Percentiles rank a stretch among this genome's conserved stretches.
Conservation (phyloP, 2,797 vertebrate species). For the Sebastes aleutianus region DNA sequence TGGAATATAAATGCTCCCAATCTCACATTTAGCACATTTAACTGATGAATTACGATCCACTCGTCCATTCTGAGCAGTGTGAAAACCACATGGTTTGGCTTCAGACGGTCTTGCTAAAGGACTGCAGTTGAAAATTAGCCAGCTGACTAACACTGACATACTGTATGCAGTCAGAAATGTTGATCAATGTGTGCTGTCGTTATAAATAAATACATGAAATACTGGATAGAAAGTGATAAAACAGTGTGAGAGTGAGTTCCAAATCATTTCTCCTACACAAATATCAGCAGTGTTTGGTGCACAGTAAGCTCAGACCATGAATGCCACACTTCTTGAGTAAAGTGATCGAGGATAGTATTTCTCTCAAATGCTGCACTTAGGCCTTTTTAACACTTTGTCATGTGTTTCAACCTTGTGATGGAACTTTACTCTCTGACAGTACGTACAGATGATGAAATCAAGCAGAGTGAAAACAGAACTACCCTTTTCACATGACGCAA, state of each 20-base stretch:
- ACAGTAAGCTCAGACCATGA: constrained; percentile 1
- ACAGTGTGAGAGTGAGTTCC: background rate
- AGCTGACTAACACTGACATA: background rate
- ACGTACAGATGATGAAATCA: constrained; percentile 7
- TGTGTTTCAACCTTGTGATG: constrained; percentile 20
- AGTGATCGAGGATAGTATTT: constrained; percentile 19
- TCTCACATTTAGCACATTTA: no score
- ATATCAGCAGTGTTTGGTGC: background rate
- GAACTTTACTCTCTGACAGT: constrained; percentile 19
- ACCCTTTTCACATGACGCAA: constrained; percentile 12
- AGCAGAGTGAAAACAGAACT: background rate
- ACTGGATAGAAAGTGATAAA: background rate
- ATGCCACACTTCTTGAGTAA: background rate
- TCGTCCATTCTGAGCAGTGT: background rate
- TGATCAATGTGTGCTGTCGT: background rate
- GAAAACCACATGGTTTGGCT: background rate
- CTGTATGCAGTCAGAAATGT: background rate
- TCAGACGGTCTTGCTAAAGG: background rate
- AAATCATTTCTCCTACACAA: background rate
- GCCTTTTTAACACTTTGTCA: constrained; percentile 33
- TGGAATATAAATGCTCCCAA: no score
- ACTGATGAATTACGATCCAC: background rate
- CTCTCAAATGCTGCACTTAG: constrained; percentile 21
- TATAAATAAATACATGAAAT: background rate
- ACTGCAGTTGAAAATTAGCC: background rate